Evolutionary conservation across 2,113 vertebrate species (phyloP).

Genomic region (Sturnira hondurensis): DNA sequence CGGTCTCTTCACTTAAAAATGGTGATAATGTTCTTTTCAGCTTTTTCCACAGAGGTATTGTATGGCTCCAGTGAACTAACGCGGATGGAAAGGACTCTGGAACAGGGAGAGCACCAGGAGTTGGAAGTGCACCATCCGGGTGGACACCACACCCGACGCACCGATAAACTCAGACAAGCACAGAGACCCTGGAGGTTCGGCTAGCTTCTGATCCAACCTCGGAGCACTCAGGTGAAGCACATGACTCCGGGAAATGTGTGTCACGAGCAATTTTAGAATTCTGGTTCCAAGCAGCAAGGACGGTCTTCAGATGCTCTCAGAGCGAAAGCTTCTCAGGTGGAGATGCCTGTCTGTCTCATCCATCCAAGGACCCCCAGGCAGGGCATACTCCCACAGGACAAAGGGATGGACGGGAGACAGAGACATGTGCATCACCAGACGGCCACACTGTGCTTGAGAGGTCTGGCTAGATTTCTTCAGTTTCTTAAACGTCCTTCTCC

Average conservation of each 20-base stretch:
- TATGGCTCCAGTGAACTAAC: neutral
- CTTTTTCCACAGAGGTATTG: neutral
- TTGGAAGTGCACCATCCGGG: rapidly evolving
- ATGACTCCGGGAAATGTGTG: neutral
- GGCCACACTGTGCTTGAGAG: rapidly evolving
- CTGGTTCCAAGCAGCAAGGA: neutral
- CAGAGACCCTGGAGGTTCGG: neutral
- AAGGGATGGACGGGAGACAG: neutral
- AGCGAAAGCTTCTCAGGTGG: neutral
- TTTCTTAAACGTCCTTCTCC: neutral
- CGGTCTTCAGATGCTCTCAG: neutral
- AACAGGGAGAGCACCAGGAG: neutral
- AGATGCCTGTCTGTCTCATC: neutral
- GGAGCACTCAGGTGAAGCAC: neutral
- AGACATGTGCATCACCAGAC: too few species aligned
- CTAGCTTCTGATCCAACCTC: neutral
- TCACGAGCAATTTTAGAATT: neutral
- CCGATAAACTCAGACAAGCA: neutral
- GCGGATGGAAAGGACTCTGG: neutral
- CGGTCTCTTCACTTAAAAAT: neutral
- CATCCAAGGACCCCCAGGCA: neutral
- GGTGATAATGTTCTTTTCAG: neutral
- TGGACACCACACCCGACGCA: neutral
- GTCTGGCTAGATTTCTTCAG: neutral
- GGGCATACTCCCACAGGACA: neutral